phyloP scores from a whole-genome alignment of 2,797 vertebrate species.

The Pipistrellus pipistrellus region DNA sequence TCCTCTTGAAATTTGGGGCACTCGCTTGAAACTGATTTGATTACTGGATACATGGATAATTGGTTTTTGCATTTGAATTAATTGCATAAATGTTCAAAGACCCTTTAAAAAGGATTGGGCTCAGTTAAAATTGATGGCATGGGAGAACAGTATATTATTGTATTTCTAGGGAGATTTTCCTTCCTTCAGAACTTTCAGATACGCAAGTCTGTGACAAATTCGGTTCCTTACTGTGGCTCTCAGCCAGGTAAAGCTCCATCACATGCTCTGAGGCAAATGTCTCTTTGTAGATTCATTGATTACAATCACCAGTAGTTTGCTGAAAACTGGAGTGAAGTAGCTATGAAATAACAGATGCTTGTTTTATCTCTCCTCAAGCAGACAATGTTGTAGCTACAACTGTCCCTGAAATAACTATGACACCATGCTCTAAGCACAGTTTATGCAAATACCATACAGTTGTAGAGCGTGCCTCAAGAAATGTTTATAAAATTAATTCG shows the following conservation, averaged over 20 bases:
- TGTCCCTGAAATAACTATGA: slow-evolving; percentile 48
- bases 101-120: slow-evolving; percentile 55
- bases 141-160: slow-evolving; percentile 32
- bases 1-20: slow-evolving; percentile 66
- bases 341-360: slow-evolving; percentile 47
- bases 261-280: not conserved
- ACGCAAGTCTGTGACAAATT: slow-evolving; percentile 22
- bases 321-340: slow-evolving; percentile 38
- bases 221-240: not conserved
- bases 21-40: slow-evolving; percentile 72
- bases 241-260: not conserved
- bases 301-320: slow-evolving; percentile 46
- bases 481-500: slow-evolving; percentile 26
- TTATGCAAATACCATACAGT: slow-evolving; percentile 25
- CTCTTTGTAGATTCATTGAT: slow-evolving; percentile 27
- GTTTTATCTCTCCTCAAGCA: slow-evolving; percentile 30
- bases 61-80: slow-evolving; percentile 77
- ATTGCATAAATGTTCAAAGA: slow-evolving; percentile 76
- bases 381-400: not conserved
- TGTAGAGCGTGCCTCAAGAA: not conserved
- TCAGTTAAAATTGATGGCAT: slow-evolving; percentile 68
- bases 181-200: not conserved
- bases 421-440: not conserved
- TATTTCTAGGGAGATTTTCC: slow-evolving; percentile 59
- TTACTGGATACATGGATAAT: slow-evolving; percentile 70